phyloP scores from a whole-genome alignment of 2,888 invertebrate genomes.

The Agapostemon virescens region DNA sequence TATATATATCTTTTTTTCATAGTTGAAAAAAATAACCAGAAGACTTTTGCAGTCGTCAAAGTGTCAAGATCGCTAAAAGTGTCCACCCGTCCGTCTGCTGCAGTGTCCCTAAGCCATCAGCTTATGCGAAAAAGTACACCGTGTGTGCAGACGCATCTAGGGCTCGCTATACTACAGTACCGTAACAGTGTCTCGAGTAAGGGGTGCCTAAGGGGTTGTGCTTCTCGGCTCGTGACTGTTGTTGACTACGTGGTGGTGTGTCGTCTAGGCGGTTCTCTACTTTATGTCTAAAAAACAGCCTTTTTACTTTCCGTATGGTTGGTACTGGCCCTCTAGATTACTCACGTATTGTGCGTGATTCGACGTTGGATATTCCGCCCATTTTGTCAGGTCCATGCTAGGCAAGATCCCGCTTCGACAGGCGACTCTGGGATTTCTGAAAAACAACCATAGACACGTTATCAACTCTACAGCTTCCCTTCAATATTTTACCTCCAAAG shows the following conservation, averaged over 20 bases:
- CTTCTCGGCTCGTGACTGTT: conserved; percentile 63
- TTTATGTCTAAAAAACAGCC: conserved; percentile 60
- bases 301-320: conserved; percentile 76
- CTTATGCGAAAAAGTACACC: conserved; percentile 38
- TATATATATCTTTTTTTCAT: too few species aligned
- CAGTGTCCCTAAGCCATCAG: conserved; percentile 37
- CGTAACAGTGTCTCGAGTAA: conserved; percentile 49
- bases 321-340: conserved; percentile 83
- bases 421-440: conserved; percentile 94
- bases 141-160: conserved; percentile 44
- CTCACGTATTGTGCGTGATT: conserved; percentile 86
- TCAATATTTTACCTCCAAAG: too few species aligned
- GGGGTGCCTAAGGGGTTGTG: conserved; percentile 56
- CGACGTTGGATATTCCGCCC: conserved; percentile 87
- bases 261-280: conserved; percentile 57
- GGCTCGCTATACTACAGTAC: conserved; percentile 43
- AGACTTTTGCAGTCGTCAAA: neutral
- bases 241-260: conserved; percentile 62
- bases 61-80: conserved; percentile 23
- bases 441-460: neutral
- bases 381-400: conserved; percentile 92
- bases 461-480: neutral
- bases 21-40: too few species aligned
- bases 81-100: conserved; percentile 31
- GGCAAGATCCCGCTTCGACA: conserved; percentile 94